Evolutionary conservation across 2,113 vertebrate species (phyloP).

Genomic region (Peromyscus leucopus): DNA sequence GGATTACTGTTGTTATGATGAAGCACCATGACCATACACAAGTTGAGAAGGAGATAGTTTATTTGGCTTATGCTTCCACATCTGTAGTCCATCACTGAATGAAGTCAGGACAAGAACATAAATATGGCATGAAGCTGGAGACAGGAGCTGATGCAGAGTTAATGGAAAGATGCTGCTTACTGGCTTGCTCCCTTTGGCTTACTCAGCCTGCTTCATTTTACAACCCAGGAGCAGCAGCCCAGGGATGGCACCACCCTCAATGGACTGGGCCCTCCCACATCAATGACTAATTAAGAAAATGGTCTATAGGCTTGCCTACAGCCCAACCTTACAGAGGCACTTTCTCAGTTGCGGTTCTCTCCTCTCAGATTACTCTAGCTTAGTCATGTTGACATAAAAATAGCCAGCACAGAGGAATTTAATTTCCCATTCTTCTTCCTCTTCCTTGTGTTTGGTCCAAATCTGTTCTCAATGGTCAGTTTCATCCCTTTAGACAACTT

Average conservation of each 20-base stretch:
- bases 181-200: background rate
- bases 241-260: background rate
- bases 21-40: background rate
- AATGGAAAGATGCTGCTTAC: background rate
- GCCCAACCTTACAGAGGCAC: background rate
- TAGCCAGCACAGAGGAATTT: constrained; percentile 82
- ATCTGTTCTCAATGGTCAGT: constrained; percentile 93
- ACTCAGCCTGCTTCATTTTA: background rate
- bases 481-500: constrained; percentile 95
- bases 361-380: background rate
- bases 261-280: background rate
- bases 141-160: background rate
- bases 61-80: background rate
- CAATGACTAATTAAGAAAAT: background rate
- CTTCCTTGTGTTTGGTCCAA: constrained; percentile 98
- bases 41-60: background rate
- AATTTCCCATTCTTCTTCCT: constrained; percentile 96
- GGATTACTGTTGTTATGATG: background rate
- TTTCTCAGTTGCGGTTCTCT: background rate
- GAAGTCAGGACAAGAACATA: background rate
- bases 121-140: background rate
- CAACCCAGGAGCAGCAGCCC: background rate
- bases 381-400: background rate
- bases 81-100: background rate
- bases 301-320: background rate